Conservation (phyloP, 1,140 invertebrate species). For the Conopomorpha cramerella region DNA sequence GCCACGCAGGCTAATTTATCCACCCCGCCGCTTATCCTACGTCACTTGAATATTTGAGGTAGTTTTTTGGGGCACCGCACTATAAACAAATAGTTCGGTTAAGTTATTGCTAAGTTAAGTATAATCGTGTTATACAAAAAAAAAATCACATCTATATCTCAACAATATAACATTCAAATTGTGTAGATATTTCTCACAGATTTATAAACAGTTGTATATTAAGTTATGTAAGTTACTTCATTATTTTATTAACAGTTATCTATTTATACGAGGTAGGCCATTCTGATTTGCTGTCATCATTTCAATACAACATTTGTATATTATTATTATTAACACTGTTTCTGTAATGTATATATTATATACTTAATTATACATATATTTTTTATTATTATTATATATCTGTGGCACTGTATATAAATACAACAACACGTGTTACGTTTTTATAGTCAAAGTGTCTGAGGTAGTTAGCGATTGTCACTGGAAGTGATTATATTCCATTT, state of each 20-base stretch:
- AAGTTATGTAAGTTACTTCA: conserved; percentile 5
- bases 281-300: conserved; percentile 8
- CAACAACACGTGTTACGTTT: too few species aligned
- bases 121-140: conserved; percentile 40
- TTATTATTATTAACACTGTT: not conserved
- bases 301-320: not conserved
- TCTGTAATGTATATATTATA: not conserved
- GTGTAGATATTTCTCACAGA: not conserved
- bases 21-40: conserved; percentile 16
- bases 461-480: too few species aligned
- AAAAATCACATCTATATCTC: too few species aligned
- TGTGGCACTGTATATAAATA: too few species aligned
- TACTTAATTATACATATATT: too few species aligned
- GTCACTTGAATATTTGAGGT: conserved; percentile 51
- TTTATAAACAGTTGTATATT: conserved; percentile 9
- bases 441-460: too few species aligned
- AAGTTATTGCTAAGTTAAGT: conserved; percentile 43
- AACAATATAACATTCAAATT: conserved; percentile 28
- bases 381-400: too few species aligned
- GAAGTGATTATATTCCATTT: too few species aligned
- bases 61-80: conserved; percentile 34
- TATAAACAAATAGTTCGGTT: conserved; percentile 27
- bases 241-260: not conserved
- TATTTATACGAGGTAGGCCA: conserved; percentile 20
- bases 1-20: too few species aligned